Evolutionary conservation across 2,888 invertebrate species (phyloP).

Genomic region (Eucera pruinosa): DNA sequence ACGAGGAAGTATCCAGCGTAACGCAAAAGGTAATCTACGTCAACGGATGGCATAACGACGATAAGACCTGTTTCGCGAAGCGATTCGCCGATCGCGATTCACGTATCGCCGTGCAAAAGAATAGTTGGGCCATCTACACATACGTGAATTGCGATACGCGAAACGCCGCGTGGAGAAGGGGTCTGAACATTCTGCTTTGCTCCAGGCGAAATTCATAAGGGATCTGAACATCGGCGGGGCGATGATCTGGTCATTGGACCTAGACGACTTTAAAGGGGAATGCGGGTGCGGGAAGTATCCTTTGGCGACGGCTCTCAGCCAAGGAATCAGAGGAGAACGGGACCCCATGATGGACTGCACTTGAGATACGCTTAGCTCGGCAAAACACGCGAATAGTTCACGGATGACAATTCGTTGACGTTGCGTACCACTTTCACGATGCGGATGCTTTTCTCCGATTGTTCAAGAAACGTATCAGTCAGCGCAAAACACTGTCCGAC

Average conservation of each 20-base stretch:
- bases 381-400: not conserved
- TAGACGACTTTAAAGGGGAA: slow-evolving; percentile 91
- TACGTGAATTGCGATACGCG: not conserved
- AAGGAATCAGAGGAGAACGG: slow-evolving; percentile 78
- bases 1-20: slow-evolving; percentile 91
- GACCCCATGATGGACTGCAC: slow-evolving; percentile 49
- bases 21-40: slow-evolving; percentile 86
- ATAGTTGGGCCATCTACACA: not conserved
- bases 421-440: slow-evolving; percentile 26
- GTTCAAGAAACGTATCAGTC: not conserved
- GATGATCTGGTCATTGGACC: slow-evolving; percentile 96
- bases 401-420: slow-evolving; percentile 14
- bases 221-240: slow-evolving; percentile 92
- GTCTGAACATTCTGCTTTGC: too few species aligned
- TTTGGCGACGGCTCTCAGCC: slow-evolving; percentile 88
- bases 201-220: slow-evolving; percentile 90
- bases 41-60: not conserved
- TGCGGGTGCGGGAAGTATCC: slow-evolving; percentile 94
- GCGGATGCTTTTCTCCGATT: not conserved
- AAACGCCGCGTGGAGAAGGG: too few species aligned
- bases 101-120: too few species aligned
- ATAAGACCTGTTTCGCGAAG: too few species aligned
- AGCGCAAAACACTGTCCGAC: not conserved
- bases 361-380: slow-evolving; percentile 24
- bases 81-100: too few species aligned